Percentiles rank a stretch among this genome's conserved stretches.
phyloP scores from a whole-genome alignment of 2,113 vertebrate species.

The Tylochromis polylepis region DNA sequence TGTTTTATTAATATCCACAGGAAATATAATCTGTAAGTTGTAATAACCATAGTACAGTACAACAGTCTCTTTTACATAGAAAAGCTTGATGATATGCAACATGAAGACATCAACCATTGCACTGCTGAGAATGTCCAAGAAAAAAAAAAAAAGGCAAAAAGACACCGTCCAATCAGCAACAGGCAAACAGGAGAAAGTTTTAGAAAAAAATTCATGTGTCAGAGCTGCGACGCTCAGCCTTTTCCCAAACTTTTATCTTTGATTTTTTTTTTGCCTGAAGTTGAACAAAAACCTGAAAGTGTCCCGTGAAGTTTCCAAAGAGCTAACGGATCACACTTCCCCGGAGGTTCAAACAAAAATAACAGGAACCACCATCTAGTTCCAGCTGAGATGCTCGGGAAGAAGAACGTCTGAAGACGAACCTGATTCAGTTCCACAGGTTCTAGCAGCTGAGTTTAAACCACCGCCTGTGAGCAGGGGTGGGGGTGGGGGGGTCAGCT shows the following conservation, averaged over 20 bases:
- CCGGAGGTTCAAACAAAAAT: neutral
- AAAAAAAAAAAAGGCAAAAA: constrained; percentile 49
- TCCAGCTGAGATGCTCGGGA: constrained; percentile 31
- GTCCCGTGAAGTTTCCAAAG: neutral
- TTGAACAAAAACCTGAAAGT: constrained; percentile 4
- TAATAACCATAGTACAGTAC: constrained; percentile 75
- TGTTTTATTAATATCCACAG: constrained; percentile 87
- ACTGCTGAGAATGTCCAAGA: constrained; percentile 61
- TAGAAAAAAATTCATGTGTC: neutral
- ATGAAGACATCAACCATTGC: constrained; percentile 68
- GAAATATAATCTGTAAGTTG: constrained; percentile 72
- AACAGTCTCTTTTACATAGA: constrained; percentile 70
- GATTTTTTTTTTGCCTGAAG: constrained; percentile 56
- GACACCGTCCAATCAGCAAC: constrained; percentile 57
- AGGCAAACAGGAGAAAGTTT: constrained; percentile 45
- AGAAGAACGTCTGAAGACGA: constrained; percentile 10
- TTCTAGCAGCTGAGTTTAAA: constrained; percentile 37
- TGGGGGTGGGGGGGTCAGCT: neutral
- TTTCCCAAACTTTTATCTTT: neutral
- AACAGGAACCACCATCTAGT: neutral
- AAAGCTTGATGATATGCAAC: constrained; percentile 73
- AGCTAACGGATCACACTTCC: neutral
- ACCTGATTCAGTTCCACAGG: neutral
- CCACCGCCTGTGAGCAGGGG: neutral
- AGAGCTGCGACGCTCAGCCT: constrained; percentile 63